phyloP scores from a whole-genome alignment of 2,797 vertebrate genomes.

The Masticophis lateralis region DNA sequence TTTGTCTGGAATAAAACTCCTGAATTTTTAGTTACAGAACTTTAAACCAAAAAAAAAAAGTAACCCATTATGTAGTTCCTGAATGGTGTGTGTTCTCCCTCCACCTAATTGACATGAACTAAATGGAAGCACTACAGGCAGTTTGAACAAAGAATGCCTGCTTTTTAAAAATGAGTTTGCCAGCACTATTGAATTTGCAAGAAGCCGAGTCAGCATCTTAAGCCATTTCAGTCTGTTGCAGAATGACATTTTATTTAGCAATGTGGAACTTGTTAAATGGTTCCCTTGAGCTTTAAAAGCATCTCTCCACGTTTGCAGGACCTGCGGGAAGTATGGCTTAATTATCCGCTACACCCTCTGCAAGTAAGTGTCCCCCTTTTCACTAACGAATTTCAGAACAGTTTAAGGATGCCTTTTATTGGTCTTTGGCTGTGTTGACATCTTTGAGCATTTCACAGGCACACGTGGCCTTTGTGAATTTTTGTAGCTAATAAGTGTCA shows the following conservation, averaged over 20 bases:
- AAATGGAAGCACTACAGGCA: slow-evolving; percentile 68
- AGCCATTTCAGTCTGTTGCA: slow-evolving; percentile 74
- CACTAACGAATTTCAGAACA: slow-evolving; percentile 58
- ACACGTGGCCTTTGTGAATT: slow-evolving; percentile 22
- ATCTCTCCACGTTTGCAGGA: slow-evolving; percentile 81
- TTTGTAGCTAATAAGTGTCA: slow-evolving; percentile 4
- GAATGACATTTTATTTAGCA: slow-evolving; percentile 78
- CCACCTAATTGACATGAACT: slow-evolving; percentile 63
- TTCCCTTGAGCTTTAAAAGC: slow-evolving; percentile 71
- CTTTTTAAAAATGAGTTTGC: slow-evolving; percentile 72
- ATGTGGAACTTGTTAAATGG: slow-evolving; percentile 72
- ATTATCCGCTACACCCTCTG: slow-evolving; percentile 95
- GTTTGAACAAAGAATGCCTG: slow-evolving; percentile 68
- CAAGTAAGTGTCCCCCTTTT: slow-evolving; percentile 81
- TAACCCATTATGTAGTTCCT: not conserved
- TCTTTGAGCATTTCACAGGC: slow-evolving; percentile 36
- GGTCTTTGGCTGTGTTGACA: slow-evolving; percentile 45
- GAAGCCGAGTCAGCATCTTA: slow-evolving; percentile 75
- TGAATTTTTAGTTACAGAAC: not conserved
- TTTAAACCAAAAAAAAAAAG: not conserved
- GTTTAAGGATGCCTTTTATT: slow-evolving; percentile 42
- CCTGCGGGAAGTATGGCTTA: slow-evolving; percentile 96
- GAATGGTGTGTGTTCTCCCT: slow-evolving; percentile 11
- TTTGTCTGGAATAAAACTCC: not conserved
- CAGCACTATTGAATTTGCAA: slow-evolving; percentile 74